A percentile compares a stretch with the other conserved stretches of the same genome.
Conservation (phyloP, 2,113 vertebrate species). For the Muntiacus muntjak region DNA sequence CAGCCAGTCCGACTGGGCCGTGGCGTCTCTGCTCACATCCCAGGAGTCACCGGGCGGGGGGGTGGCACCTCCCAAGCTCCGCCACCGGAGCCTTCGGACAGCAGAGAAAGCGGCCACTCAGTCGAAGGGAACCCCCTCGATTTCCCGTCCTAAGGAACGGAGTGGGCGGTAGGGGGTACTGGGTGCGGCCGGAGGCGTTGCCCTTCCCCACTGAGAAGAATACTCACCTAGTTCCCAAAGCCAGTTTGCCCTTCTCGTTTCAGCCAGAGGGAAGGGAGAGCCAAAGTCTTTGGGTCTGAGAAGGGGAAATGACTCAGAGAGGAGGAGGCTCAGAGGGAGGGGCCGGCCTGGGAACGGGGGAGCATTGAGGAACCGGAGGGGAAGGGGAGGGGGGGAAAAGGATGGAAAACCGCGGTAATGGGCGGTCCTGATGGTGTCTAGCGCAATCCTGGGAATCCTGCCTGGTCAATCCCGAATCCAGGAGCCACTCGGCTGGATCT, state of each 20-base stretch:
- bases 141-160: not conserved
- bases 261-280: not conserved
- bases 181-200: not conserved
- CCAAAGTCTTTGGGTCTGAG: not conserved
- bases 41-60: not conserved
- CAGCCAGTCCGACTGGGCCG: fast-evolving
- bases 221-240: not conserved
- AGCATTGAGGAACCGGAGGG: fast-evolving
- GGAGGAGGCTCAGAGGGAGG: conserved; percentile 4
- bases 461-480: not conserved
- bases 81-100: no score
- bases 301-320: conserved; percentile 3
- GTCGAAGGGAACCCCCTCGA: not conserved
- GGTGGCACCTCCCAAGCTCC: not conserved
- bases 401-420: not conserved
- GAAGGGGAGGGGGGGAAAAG: not conserved
- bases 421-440: not conserved
- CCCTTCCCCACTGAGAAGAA: not conserved
- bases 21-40: not conserved
- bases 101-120: fast-evolving
- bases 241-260: not conserved
- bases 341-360: not conserved
- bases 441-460: not conserved
- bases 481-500: not conserved
- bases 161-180: not conserved